phyloP scores from a whole-genome alignment of 2,888 invertebrate genomes.

The Agrochola lota region DNA sequence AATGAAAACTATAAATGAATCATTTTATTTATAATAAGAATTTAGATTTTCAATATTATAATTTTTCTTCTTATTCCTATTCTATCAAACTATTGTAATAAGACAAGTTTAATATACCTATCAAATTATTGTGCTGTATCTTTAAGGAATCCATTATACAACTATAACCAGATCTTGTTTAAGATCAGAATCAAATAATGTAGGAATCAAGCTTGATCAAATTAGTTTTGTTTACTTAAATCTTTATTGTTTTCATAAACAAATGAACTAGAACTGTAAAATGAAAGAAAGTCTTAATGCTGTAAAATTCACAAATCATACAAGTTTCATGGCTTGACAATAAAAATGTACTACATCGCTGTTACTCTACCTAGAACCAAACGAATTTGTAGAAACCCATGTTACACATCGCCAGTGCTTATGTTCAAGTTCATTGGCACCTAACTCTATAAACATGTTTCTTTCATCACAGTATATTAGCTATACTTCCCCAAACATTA shows the following conservation, averaged over 20 bases:
- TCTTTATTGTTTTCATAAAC: background rate
- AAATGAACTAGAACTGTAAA: background rate
- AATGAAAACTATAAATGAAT: conserved; percentile 8
- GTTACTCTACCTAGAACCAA: background rate
- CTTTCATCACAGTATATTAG: background rate
- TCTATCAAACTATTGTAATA: background rate
- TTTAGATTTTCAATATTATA: too few relatives aligned
- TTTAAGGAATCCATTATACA: background rate
- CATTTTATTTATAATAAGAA: background rate
- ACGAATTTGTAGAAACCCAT: background rate
- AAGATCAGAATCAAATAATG: background rate
- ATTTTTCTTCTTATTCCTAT: background rate
- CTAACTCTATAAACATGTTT: conserved; percentile 23
- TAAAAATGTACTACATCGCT: background rate
- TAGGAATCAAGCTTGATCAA: background rate
- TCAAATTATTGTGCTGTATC: background rate
- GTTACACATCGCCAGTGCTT: background rate
- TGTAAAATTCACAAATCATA: background rate
- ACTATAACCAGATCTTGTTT: background rate
- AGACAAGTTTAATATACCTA: background rate
- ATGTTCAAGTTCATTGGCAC: conserved; percentile 40
- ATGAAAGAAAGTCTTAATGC: too few relatives aligned
- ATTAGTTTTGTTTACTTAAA: background rate
- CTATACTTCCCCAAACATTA: conserved; percentile 2
- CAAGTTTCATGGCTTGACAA: background rate